Conservation (phyloP, 2,797 vertebrate genomes). For the Rhadinocentrus ornatus region DNA sequence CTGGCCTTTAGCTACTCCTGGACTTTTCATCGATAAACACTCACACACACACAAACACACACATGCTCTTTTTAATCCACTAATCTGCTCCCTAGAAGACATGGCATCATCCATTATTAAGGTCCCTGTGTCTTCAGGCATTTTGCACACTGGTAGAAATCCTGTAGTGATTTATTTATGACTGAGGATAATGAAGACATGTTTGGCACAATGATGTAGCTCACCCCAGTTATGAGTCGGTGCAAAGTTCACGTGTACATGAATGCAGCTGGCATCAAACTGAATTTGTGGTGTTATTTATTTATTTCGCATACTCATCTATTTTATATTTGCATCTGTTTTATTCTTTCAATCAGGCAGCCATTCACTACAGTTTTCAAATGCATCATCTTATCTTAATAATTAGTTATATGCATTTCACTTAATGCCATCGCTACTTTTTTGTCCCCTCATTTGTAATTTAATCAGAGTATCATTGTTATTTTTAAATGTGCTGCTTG, state of each 20-base stretch:
- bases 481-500: slow-evolving; percentile 19
- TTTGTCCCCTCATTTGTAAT: slow-evolving; percentile 38
- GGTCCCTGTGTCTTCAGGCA: slow-evolving; percentile 31
- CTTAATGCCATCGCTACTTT: slow-evolving; percentile 3
- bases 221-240: neutral
- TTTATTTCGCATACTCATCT: neutral
- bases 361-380: neutral
- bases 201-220: slow-evolving; percentile 26
- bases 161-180: slow-evolving; percentile 58
- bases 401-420: neutral
- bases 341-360: neutral
- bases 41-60: slow-evolving; percentile 21
- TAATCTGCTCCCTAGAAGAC: slow-evolving; percentile 41
- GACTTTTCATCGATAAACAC: slow-evolving; percentile 39
- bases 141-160: slow-evolving; percentile 23
- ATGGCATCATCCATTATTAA: slow-evolving; percentile 56
- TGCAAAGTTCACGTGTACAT: slow-evolving; percentile 8
- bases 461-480: slow-evolving; percentile 32
- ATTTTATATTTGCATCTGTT: neutral
- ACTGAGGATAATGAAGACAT: slow-evolving; percentile 43
- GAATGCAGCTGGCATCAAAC: slow-evolving; percentile 14
- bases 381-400: slow-evolving; percentile 3
- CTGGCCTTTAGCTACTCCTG: slow-evolving; percentile 51
- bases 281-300: slow-evolving; percentile 26
- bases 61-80: slow-evolving; percentile 34